A percentile compares a stretch with the other conserved stretches of the same genome.
phyloP scores from a whole-genome alignment of 2,113 vertebrate species.

The Aphyosemion australe region DNA sequence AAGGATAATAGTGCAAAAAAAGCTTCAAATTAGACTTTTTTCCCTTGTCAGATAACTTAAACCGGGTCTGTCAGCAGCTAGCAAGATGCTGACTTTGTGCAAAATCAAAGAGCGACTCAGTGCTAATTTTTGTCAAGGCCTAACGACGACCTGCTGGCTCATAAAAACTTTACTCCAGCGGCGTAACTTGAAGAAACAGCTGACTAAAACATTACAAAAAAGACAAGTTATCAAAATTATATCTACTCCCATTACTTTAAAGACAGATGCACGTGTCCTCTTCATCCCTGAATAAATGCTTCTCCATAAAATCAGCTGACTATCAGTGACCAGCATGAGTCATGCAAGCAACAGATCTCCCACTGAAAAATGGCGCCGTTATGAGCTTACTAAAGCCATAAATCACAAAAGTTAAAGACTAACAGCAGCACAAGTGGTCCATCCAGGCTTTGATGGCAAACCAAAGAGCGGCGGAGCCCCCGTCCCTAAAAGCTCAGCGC shows the following conservation, averaged over 20 bases:
- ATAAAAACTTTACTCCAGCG: conserved; percentile 27
- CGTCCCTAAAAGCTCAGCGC: conserved; percentile 50
- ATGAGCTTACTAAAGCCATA: too few species aligned
- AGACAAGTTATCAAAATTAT: not conserved
- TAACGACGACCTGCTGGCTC: conserved; percentile 29
- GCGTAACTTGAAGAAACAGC: conserved; percentile 19
- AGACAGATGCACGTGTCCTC: not conserved
- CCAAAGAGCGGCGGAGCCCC: conserved; percentile 20
- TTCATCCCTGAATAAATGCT: not conserved
- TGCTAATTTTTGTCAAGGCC: conserved; percentile 35
- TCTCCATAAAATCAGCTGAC: not conserved
- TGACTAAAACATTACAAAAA: conserved; percentile 27
- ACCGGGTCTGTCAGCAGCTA: conserved; percentile 20
- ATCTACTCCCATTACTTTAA: not conserved
- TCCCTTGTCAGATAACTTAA: conserved; percentile 1
- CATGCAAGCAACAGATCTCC: too few species aligned
- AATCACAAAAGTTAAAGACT: not conserved
- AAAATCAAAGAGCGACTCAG: conserved; percentile 25
- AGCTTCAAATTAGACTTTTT: not conserved
- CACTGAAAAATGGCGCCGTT: too few species aligned
- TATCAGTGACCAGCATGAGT: too few species aligned
- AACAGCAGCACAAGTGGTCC: conserved; percentile 12
- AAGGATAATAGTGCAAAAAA: not conserved
- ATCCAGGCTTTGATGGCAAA: conserved; percentile 32
- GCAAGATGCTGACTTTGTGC: conserved; percentile 41